phyloP scores from a whole-genome alignment of 1,140 invertebrate species.

The Drosophila tani region DNA sequence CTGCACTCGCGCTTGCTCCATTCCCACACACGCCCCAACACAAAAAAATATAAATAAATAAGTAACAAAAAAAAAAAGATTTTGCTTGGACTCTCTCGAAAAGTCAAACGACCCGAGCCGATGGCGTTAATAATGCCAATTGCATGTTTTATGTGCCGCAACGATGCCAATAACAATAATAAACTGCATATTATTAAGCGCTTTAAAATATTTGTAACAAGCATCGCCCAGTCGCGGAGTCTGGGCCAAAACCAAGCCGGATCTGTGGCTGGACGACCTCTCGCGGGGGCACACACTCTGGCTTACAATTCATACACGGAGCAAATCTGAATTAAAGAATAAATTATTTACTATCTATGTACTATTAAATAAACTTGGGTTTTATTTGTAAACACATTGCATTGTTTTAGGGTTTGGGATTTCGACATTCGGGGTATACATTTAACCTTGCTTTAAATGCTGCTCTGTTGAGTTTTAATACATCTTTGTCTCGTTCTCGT shows the following conservation, averaged over 20 bases:
- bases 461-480: background rate
- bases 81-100: slow-evolving; percentile 37
- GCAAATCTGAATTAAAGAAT: background rate
- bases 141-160: slow-evolving; percentile 78
- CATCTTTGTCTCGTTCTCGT: background rate
- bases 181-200: slow-evolving; percentile 81
- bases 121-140: slow-evolving; percentile 83
- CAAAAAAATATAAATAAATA: slow-evolving; percentile 11
- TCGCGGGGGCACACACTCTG: slow-evolving; percentile 72
- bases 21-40: slow-evolving; percentile 68
- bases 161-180: slow-evolving; percentile 79
- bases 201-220: slow-evolving; percentile 77
- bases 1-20: slow-evolving; percentile 32
- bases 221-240: slow-evolving; percentile 54
- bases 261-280: slow-evolving; percentile 73
- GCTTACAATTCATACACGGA: background rate
- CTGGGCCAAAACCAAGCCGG: slow-evolving; percentile 64
- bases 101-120: slow-evolving; percentile 62
- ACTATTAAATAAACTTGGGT: too few relatives aligned
- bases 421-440: background rate
- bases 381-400: background rate
- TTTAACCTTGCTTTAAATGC: too few relatives aligned
- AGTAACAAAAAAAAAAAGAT: slow-evolving; percentile 34
- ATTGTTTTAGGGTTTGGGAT: background rate
- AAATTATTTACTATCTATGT: too few relatives aligned